Percentiles rank a stretch among this genome's conserved stretches.
These are phyloP conservation scores for Rallus crepitans DNA, from an alignment of 2,797 vertebrate genomes.

Conservation along the genomic window DNA sequence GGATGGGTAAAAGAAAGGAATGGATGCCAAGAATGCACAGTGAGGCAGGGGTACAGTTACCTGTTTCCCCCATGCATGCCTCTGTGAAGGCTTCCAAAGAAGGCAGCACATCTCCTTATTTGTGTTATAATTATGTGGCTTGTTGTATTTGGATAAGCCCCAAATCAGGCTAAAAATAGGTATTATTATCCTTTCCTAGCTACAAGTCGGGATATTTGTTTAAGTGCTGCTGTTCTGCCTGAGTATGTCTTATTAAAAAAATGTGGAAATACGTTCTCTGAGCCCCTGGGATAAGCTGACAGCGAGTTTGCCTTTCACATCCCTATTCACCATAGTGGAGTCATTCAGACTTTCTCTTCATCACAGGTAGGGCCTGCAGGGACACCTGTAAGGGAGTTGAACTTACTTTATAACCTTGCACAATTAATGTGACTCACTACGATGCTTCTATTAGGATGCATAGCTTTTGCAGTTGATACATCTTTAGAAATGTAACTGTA, in stretches of 20 bases:
- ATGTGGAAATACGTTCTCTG: not conserved
- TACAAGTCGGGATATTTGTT: not conserved
- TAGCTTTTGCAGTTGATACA: not conserved
- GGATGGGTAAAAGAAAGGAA: not conserved
- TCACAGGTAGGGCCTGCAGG: not conserved
- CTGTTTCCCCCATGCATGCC: accelerated
- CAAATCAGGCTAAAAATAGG: not conserved
- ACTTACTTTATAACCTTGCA: not conserved
- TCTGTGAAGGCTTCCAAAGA: not conserved
- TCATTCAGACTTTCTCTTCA: not conserved
- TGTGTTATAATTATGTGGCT: not conserved
- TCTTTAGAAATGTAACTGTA: not conserved
- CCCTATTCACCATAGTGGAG: not conserved
- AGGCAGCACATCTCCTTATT: not conserved
- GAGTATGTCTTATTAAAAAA: not conserved
- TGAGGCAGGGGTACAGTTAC: not conserved
- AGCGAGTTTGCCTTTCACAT: not conserved
- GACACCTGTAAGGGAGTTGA: not conserved
- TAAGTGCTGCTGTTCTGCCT: not conserved
- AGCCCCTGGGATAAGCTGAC: not conserved
- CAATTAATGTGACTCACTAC: not conserved
- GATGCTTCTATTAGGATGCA: not conserved
- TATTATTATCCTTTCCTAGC: not conserved
- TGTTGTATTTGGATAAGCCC: not conserved
- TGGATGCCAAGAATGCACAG: not conserved